These are phyloP conservation scores for Xiphorhynchus erythropygius DNA, from an alignment of 2,797 vertebrate species.

Conservation along the genomic window DNA sequence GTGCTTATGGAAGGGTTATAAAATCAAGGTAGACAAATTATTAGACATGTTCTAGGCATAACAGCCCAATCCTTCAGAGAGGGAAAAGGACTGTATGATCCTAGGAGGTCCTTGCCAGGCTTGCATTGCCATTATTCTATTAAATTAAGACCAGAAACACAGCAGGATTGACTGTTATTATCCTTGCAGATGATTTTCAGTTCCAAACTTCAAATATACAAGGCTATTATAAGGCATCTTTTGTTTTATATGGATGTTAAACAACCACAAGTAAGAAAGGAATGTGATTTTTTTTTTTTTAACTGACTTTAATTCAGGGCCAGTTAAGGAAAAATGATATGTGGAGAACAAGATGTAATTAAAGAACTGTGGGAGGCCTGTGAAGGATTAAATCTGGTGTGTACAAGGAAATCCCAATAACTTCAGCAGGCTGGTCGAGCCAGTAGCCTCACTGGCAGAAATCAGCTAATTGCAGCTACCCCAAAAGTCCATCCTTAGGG, in stretches of 20 bases:
- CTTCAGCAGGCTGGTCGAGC: fast-evolving
- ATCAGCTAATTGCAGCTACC: neutral
- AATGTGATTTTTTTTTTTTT: neutral
- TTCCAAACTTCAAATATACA: neutral
- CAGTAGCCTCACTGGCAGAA: neutral
- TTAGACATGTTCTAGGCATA: neutral
- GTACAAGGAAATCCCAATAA: neutral
- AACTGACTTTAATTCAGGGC: neutral
- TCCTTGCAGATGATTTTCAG: neutral
- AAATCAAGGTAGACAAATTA: neutral
- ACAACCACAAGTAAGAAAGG: neutral
- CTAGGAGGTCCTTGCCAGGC: neutral
- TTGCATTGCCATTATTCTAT: neutral
- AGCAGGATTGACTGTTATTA: neutral
- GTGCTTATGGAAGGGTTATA: neutral
- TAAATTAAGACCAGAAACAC: conserved; percentile 7
- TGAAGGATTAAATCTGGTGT: neutral
- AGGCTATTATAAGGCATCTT: neutral
- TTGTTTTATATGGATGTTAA: neutral
- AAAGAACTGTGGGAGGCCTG: neutral
- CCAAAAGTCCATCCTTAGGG: neutral
- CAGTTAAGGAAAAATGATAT: neutral
- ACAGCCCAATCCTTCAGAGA: neutral
- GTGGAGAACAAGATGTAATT: neutral
- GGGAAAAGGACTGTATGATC: neutral